Conservation (phyloP, 1,140 invertebrate genomes). For the Tenebrio molitor region DNA sequence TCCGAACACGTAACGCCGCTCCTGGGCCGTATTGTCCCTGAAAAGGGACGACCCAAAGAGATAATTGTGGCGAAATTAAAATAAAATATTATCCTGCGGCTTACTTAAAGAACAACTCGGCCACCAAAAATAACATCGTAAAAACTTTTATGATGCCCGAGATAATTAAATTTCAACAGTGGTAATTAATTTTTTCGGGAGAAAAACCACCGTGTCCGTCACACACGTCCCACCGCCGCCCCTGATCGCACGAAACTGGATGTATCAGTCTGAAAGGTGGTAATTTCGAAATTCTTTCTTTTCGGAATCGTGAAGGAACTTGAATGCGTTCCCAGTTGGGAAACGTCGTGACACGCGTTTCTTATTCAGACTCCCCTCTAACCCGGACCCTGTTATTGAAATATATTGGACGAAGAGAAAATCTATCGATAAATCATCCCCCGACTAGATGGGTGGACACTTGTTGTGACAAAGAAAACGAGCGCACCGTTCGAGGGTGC, state of each 20-base stretch:
- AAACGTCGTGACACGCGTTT: conserved; percentile 51
- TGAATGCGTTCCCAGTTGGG: conserved; percentile 41
- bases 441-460: conserved; percentile 52
- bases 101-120: background rate
- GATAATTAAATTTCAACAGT: background rate
- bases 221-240: too few relatives aligned
- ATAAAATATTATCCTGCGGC: background rate
- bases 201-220: too few relatives aligned
- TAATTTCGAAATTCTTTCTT: conserved; percentile 48
- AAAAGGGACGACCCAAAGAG: too few relatives aligned
- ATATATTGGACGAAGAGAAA: conserved; percentile 52
- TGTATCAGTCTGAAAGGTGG: conserved; percentile 38
- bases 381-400: conserved; percentile 52
- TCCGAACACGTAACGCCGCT: too few relatives aligned
- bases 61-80: conserved; percentile 1
- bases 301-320: conserved; percentile 42
- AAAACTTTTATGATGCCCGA: background rate
- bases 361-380: conserved; percentile 49
- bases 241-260: background rate
- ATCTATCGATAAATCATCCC: conserved; percentile 55
- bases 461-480: conserved; percentile 47
- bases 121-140: background rate
- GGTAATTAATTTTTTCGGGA: too few relatives aligned
- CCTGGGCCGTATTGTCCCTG: too few relatives aligned
- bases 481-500: conserved; percentile 14